Evolutionary conservation across 2,888 invertebrate genomes (phyloP), one percentile per base, ranked within the genome.

Genomic region (Chymomyza caudatula): DNA sequence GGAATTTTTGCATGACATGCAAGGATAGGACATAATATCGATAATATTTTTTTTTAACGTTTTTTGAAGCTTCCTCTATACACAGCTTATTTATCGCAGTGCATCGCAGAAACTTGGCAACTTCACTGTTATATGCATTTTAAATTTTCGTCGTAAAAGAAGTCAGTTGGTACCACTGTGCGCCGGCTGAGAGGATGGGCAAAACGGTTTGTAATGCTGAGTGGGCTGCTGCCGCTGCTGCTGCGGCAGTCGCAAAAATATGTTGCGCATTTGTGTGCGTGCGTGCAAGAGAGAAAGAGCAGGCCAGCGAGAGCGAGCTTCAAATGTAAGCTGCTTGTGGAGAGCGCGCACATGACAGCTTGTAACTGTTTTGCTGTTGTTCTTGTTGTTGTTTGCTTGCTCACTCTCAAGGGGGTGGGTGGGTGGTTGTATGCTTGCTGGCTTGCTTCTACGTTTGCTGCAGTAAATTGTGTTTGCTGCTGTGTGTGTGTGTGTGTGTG

Each of bases 201-300:
- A 37, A 25, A n/a, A 25, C 25, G 5, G 25, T 25, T 25, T 25
- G 25, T 25, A 25, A 25, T 25, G 25, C 25, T 25, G 25, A 25
- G 25, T 25, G 25, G 25, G 25, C 25, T 25, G 25, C 25, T 60
- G 76, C 60, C 52, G 65, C 86, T n/a, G n/a, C n/a, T n/a, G n/a
- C n/a, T 63, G 84, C 71, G 86, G 86, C 86, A 85, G 85, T 85
- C 73, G 67, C 67, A 82, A 87, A 82, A 87, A 84, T 87, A 86
- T 87, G 84, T 86, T 86, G 84, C 85, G 87, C 86, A 87, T 86
- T 84, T 84, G 60, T 67, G 72, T 69, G 63, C 59, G 58, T 3
- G 60, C 57, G 5, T 43, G 8, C 58, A 37, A 29, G 43, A 49
- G 13, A 57, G 52, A 57, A 8, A 29, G 53, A 13, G 15, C n/a